Evolutionary conservation across 2,888 invertebrate species (phyloP).

Genomic region (Callyntrura guangdongensis): DNA sequence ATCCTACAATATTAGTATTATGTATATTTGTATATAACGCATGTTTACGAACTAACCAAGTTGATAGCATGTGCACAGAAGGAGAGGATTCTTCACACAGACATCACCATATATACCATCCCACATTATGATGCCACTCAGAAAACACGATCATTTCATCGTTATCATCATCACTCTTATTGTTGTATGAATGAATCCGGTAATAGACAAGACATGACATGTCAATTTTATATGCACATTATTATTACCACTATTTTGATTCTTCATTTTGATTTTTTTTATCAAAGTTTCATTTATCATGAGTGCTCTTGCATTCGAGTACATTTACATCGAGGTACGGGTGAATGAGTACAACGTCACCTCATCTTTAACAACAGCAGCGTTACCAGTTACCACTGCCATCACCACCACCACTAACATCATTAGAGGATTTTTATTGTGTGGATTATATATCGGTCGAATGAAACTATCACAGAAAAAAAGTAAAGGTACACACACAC

Average conservation of each 20-base stretch:
- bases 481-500: not conserved
- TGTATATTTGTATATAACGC: no score
- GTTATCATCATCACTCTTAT: conserved; percentile 17
- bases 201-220: conserved; percentile 32
- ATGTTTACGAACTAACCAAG: not conserved
- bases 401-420: conserved; percentile 9
- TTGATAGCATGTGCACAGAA: conserved; percentile 55
- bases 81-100: conserved; percentile 7
- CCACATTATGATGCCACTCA: not conserved
- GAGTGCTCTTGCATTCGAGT: not conserved
- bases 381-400: not conserved
- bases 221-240: conserved; percentile 49
- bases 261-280: conserved; percentile 20
- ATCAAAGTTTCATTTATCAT: conserved; percentile 37
- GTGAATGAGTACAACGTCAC: conserved; percentile 10
- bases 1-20: conserved; percentile 32
- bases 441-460: conserved; percentile 24
- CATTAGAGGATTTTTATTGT: conserved; percentile 39
- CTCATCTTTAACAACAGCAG: no score
- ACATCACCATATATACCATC: conserved; percentile 33
- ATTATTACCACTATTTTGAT: conserved; percentile 7
- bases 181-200: conserved; percentile 48
- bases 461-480: not conserved
- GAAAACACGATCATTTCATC: conserved; percentile 43
- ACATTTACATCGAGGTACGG: not conserved